phyloP scores from a whole-genome alignment of 2,113 vertebrate species.

The Ursus arctos region DNA sequence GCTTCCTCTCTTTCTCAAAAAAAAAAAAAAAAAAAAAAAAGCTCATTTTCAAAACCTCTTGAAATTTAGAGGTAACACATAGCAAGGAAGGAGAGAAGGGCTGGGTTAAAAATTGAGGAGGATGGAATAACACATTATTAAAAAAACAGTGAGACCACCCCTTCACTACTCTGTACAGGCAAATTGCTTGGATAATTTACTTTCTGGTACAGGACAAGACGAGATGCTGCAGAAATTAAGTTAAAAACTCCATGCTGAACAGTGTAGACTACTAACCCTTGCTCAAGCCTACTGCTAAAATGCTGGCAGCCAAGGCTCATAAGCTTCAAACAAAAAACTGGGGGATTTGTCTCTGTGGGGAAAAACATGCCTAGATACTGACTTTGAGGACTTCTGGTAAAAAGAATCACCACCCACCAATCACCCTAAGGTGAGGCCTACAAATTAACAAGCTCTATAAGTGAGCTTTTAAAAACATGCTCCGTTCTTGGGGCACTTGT shows the following conservation, averaged over 20 bases:
- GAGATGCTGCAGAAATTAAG: neutral
- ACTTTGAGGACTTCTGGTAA: neutral
- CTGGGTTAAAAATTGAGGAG: neutral
- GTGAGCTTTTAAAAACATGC: neutral
- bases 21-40: neutral
- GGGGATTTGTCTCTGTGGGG: neutral
- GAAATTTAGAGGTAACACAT: neutral
- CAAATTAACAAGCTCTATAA: neutral
- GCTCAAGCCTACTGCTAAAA: neutral
- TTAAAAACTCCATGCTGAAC: neutral
- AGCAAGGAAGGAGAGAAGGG: neutral
- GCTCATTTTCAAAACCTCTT: neutral
- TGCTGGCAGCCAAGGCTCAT: neutral
- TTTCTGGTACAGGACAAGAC: neutral
- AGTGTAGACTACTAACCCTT: neutral
- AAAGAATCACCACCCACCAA: neutral
- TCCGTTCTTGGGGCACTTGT: neutral
- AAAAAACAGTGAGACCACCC: neutral
- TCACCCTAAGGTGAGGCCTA: neutral
- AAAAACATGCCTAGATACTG: neutral
- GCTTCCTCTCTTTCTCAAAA: neutral
- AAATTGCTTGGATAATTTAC: neutral
- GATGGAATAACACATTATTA: neutral
- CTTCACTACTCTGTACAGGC: neutral
- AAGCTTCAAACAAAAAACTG: neutral